Conservation (phyloP, 2,888 invertebrate species). For the Polyommatus icarus region DNA sequence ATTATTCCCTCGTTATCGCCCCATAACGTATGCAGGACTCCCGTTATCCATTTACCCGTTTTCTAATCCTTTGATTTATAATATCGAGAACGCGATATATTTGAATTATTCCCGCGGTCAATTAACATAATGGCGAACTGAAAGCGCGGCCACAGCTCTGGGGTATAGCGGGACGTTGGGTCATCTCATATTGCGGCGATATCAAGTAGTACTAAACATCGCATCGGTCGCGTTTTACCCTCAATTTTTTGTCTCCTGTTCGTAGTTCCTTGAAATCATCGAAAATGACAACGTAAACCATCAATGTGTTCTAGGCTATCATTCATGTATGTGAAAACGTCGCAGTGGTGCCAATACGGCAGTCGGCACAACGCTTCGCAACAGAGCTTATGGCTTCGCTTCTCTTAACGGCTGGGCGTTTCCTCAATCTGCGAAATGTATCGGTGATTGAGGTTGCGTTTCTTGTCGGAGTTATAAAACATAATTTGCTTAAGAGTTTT, state of each 20-base stretch:
- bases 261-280: too few species aligned
- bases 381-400: background rate
- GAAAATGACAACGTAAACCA: too few species aligned
- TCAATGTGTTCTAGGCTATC: too few species aligned
- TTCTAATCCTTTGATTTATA: slow-evolving; percentile 80
- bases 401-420: slow-evolving; percentile 49
- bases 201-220: too few species aligned
- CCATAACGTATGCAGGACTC: slow-evolving; percentile 75
- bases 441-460: slow-evolving; percentile 27
- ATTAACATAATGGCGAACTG: slow-evolving; percentile 69
- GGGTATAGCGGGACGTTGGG: background rate
- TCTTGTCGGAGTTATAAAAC: slow-evolving; percentile 12
- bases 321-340: too few species aligned
- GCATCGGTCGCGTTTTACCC: too few species aligned
- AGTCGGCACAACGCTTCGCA: background rate
- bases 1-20: slow-evolving; percentile 77
- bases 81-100: slow-evolving; percentile 70
- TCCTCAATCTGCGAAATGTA: slow-evolving; percentile 47
- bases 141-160: background rate
- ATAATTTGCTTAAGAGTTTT: slow-evolving; percentile 25
- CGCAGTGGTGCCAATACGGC: too few species aligned
- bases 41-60: slow-evolving; percentile 73
- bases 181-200: too few species aligned
- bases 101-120: slow-evolving; percentile 78
- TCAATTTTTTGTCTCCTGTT: too few species aligned